Evolutionary conservation across 2,888 invertebrate species (phyloP), one percentile per base, ranked within the genome.

Genomic region (Lypha dubia): DNA sequence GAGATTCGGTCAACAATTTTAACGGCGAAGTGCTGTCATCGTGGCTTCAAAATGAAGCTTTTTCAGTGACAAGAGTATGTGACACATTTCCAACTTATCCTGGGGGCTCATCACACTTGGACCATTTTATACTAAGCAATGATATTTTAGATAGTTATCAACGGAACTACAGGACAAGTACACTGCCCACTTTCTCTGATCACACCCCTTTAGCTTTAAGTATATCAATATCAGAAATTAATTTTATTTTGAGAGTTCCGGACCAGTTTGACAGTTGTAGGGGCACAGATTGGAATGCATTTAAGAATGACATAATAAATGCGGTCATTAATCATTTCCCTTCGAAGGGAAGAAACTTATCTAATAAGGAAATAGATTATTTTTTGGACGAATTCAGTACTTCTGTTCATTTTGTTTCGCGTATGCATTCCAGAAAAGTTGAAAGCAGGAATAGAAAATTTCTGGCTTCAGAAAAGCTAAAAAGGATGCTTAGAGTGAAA

Each of bases 121-220:
- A 60, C 20, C 35, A 60, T 38, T 60, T 60, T 60, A 20, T 60
- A 60, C 15, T 60, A 7, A 62, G 62, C 8, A 62, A 41, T 11
- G 20, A 62, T 41, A 5, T 62, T 11, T 51, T 22, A 24, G 22
- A 51, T 22, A 51, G 13, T 24, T 9, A n/a, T 51, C 51, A 51
- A 6, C 17, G n/a, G n/a, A n/a, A n/a, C n/a, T n/a, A n/a, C n/a
- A n/a, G n/a, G n/a, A n/a, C n/a, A n/a, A n/a, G n/a, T n/a, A n/a
- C n/a, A n/a, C n/a, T n/a, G n/a, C n/a, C n/a, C n/a, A n/a, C n/a
- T n/a, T n/a, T n/a, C n/a, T 49, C 49, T n/a, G 49, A 49, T 17
- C 49, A 49, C 17, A 17, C 3, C 20, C 49, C 49, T 49, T 49
- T 49, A 49, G 49, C 49, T 49, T 49, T 49, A 17, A 49, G 9